phyloP scores from a whole-genome alignment of 2,888 invertebrate genomes.

The Xestobium rufovillosum region DNA sequence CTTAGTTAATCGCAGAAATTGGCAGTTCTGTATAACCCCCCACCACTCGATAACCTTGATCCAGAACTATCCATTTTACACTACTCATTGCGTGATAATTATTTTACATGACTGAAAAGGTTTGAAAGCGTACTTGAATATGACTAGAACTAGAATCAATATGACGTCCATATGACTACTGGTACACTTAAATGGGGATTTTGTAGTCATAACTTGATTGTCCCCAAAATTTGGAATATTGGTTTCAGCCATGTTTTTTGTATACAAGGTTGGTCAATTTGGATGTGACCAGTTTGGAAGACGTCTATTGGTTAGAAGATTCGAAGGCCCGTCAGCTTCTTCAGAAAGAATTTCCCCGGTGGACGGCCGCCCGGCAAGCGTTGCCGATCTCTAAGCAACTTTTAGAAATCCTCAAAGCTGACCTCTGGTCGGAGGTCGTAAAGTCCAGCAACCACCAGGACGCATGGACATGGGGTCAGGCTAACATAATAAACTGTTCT shows the following conservation, averaged over 20 bases:
- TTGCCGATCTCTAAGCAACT: conserved; percentile 76
- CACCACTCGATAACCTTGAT: too few relatives aligned
- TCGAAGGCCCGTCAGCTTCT: conserved; percentile 67
- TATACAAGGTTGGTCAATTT: conserved; percentile 67
- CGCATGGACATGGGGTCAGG: conserved; percentile 80
- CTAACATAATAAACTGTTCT: too few relatives aligned
- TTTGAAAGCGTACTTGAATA: too few relatives aligned
- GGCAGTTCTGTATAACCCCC: neutral
- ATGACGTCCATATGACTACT: too few relatives aligned
- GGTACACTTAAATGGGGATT: too few relatives aligned
- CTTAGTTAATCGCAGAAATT: neutral
- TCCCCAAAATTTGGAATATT: too few relatives aligned
- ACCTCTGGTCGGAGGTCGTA: conserved; percentile 79
- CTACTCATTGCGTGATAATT: too few relatives aligned
- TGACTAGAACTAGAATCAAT: too few relatives aligned
- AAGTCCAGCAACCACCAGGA: conserved; percentile 80
- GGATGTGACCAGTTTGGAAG: conserved; percentile 79
- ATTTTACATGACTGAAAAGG: too few relatives aligned
- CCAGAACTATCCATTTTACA: too few relatives aligned
- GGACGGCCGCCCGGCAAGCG: conserved; percentile 74
- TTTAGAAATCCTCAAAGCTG: conserved; percentile 68
- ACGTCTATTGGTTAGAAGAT: conserved; percentile 86
- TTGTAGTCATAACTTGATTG: too few relatives aligned
- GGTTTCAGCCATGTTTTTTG: too few relatives aligned
- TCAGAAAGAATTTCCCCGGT: conserved; percentile 63